Evolutionary conservation across 2,888 invertebrate genomes (phyloP).

Genomic region (Ophion slaviceki): DNA sequence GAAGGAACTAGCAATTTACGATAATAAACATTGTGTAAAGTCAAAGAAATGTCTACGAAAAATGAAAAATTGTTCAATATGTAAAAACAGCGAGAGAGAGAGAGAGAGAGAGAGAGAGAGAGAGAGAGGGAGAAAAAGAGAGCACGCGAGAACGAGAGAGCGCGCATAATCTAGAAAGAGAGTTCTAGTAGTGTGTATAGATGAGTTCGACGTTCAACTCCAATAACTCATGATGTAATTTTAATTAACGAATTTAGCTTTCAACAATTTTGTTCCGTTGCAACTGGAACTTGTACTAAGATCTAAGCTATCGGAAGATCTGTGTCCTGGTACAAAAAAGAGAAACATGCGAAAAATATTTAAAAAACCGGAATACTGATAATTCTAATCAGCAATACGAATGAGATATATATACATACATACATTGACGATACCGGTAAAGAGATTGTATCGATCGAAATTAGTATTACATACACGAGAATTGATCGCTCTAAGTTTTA

Average conservation of each 20-base stretch:
- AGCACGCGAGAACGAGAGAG: not conserved
- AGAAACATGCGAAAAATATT: not conserved
- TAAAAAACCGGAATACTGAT: conserved; percentile 27
- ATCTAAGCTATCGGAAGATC: conserved; percentile 37
- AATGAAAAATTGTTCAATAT: conserved; percentile 69
- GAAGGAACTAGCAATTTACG: conserved; percentile 56
- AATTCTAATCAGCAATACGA: conserved; percentile 60
- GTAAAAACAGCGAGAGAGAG: conserved; percentile 65
- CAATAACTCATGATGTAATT: conserved; percentile 61
- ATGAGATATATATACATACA: conserved; percentile 38
- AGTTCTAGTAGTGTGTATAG: conserved; percentile 66
- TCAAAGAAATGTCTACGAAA: conserved; percentile 47
- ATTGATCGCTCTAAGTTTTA: conserved; percentile 66
- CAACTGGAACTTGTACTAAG: conserved; percentile 38
- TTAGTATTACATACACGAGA: conserved; percentile 65
- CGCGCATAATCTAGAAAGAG: conserved; percentile 56
- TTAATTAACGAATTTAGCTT: conserved; percentile 61
- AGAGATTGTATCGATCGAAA: conserved; percentile 54
- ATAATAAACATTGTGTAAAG: conserved; percentile 62
- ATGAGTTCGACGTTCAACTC: conserved; percentile 64
- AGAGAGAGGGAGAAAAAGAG: conserved; percentile 28
- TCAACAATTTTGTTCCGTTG: conserved; percentile 58
- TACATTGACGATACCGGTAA: conserved; percentile 30
- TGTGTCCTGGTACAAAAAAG: conserved; percentile 30
- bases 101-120: too few relatives aligned